phyloP scores from a whole-genome alignment of 2,797 vertebrate species.

The Harpagifer antarcticus region DNA sequence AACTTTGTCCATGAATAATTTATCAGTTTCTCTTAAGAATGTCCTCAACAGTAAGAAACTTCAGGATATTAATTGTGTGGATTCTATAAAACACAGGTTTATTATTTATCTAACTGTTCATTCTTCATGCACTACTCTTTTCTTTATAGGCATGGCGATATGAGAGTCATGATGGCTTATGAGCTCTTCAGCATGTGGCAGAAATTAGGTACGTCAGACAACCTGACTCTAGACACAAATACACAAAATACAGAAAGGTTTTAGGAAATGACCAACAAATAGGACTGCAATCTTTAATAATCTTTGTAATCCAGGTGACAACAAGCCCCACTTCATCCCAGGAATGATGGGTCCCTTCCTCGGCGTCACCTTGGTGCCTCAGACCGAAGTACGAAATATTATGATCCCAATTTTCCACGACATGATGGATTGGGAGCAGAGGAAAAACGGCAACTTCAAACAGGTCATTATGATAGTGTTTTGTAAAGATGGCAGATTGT shows the following conservation, averaged over 20 bases:
- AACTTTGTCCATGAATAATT: no score
- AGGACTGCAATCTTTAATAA: neutral
- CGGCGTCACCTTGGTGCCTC: slow-evolving; percentile 96
- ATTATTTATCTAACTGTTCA: neutral
- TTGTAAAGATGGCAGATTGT: neutral
- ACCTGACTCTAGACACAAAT: neutral
- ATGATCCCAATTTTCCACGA: slow-evolving; percentile 99
- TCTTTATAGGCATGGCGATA: slow-evolving; percentile 91
- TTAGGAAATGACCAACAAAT: neutral
- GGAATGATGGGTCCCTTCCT: slow-evolving; percentile 99
- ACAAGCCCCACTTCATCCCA: slow-evolving; percentile 99
- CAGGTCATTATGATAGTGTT: slow-evolving; percentile 85
- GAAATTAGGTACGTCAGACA: slow-evolving; percentile 89
- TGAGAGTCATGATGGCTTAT: slow-evolving; percentile 99
- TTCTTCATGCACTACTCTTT: neutral
- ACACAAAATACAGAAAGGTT: neutral
- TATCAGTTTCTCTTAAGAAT: no score
- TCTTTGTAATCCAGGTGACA: slow-evolving; percentile 89
- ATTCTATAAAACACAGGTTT: neutral
- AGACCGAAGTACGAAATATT: slow-evolving; percentile 95
- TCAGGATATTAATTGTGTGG: neutral
- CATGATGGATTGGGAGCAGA: slow-evolving; percentile 99
- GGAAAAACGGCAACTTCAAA: slow-evolving; percentile 99
- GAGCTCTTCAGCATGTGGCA: slow-evolving; percentile 99
- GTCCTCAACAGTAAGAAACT: slow-evolving; percentile 65